Evolutionary conservation across 2,888 invertebrate species (phyloP).

Genomic region (Octodonta nipae): DNA sequence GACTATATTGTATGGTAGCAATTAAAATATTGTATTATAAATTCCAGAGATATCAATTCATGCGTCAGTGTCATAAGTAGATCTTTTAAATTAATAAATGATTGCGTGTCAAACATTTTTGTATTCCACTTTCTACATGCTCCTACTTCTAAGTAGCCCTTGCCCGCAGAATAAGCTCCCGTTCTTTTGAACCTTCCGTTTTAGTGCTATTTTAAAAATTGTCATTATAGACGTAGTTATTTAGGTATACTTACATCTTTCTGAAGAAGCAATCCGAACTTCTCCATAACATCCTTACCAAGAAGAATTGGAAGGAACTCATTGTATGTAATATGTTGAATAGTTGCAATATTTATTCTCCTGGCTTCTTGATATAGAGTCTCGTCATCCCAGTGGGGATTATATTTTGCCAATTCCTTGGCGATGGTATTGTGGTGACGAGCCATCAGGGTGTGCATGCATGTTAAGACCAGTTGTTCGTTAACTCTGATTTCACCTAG

Average conservation of each 20-base stretch:
- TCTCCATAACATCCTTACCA: slow-evolving; percentile 83
- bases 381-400: slow-evolving; percentile 90
- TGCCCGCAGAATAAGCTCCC: no score
- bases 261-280: slow-evolving; percentile 70
- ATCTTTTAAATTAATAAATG: no score
- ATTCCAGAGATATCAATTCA: no score
- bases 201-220: no score
- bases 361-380: slow-evolving; percentile 78
- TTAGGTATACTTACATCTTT: slow-evolving; percentile 59
- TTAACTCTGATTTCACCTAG: slow-evolving; percentile 82
- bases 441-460: slow-evolving; percentile 84
- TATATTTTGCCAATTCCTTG: slow-evolving; percentile 57
- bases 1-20: no score
- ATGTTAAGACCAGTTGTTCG: slow-evolving; percentile 76
- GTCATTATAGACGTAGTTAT: no score
- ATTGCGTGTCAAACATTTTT: no score
- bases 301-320: slow-evolving; percentile 79
- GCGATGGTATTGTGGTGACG: slow-evolving; percentile 83
- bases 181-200: no score
- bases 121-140: no score
- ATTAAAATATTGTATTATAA: no score
- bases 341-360: slow-evolving; percentile 70
- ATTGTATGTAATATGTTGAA: slow-evolving; percentile 82
- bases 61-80: no score
- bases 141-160: no score